Base-by-base conservation (phyloP, 2,113 vertebrate genomes). In the Osmerus eperlanus region DNA sequence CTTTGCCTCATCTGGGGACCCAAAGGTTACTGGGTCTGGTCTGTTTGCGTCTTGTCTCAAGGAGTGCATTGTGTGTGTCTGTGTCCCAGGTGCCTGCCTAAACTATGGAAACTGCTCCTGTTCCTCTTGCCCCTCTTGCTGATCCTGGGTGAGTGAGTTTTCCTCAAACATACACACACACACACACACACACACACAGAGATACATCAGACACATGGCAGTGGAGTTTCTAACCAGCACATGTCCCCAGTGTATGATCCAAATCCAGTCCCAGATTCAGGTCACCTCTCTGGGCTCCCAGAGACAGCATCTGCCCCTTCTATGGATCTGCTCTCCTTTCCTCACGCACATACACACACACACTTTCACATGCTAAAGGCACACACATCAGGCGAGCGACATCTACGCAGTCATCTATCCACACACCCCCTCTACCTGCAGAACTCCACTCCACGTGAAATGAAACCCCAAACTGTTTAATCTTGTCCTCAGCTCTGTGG, bases 1-100 rank as follows among this genome's bases (percentile, higher is more conserved):
- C 7, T 18, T 15, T 64, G 18, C 51, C 52, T 29, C 14, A 7
- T 62, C 13, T 28, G 5, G 25, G 16, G 7, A n/a, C 15, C 14
- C 25, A 55, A 29, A 32, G 52, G 51, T 55, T 28, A 28, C 21
- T 55, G 36, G 15, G 19, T 67, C 23, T 29, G 3, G 14, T 55
- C 23, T 52, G 25, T 55, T 32, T 15, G 21, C 32, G 15, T 63
- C 23, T 16, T 7, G 25, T 2, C 18, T 15, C 21, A 23, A 54
- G 32, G n/a, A 29, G 54, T 54, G 41, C 4, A 19, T 54, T 61
- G 67, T 56, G 0, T 19, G 2, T 53, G 58, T 85, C 7, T 75
- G 19, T 77, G 54, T 90, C 82, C 69, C 83, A 99, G 97, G 90
- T 96, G 94, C 89, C 91, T 97, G 88, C 93, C 93, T 62, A 94